Percentiles rank a stretch among this genome's conserved stretches.
These are phyloP conservation scores for Anoplopoma fimbria DNA, from an alignment of 2,113 vertebrate species.

Conservation along the genomic window DNA sequence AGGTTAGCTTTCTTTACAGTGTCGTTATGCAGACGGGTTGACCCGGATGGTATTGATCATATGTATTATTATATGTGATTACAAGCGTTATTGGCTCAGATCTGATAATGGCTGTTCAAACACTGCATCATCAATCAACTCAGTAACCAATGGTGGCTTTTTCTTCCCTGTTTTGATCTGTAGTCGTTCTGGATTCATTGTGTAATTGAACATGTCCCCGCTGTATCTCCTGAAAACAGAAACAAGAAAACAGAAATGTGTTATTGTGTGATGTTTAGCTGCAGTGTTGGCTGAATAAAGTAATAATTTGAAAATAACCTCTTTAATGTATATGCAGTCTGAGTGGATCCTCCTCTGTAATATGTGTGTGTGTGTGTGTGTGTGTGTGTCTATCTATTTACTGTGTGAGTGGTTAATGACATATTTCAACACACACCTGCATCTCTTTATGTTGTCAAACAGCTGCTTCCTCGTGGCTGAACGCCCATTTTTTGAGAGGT, in stretches of 20 bases:
- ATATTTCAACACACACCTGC: constrained; percentile 1
- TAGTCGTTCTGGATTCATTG: not conserved
- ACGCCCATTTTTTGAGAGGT: not conserved
- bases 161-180: constrained; percentile 4
- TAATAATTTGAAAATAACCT: not conserved
- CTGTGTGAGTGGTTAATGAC: not conserved
- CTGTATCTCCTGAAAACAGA: not conserved
- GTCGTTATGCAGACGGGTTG: not conserved
- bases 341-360: constrained; percentile 15
- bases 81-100: not conserved
- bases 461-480: not conserved
- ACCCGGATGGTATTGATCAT: not conserved
- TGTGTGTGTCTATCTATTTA: not conserved
- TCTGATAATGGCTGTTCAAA: constrained; percentile 14
- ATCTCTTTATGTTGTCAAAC: not conserved
- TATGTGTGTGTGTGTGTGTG: not conserved
- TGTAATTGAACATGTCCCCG: constrained; percentile 1
- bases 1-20: constrained; percentile 21
- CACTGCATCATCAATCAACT: constrained; percentile 17
- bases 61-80: not conserved
- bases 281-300: constrained; percentile 1
- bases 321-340: constrained; percentile 33
- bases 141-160: constrained; percentile 62
- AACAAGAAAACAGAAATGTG: constrained; percentile 6
- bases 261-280: constrained; percentile 21